These are phyloP conservation scores for Sander vitreus DNA, from an alignment of 2,113 vertebrate genomes.

Conservation along the genomic window DNA sequence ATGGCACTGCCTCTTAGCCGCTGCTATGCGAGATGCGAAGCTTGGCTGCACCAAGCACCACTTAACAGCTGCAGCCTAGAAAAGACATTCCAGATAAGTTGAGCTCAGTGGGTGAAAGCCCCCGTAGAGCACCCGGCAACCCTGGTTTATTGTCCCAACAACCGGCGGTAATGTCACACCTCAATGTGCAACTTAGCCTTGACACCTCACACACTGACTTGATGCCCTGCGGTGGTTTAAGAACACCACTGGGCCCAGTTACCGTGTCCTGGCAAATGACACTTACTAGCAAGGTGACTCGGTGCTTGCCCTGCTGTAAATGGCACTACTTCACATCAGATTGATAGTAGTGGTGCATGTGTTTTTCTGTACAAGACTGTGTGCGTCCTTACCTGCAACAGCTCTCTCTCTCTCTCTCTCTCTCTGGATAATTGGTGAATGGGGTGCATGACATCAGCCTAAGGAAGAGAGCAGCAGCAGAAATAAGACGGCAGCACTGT, in stretches of 20 bases:
- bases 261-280: conserved; percentile 56
- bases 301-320: conserved; percentile 40
- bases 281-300: conserved; percentile 68
- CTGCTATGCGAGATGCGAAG: neutral
- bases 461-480: conserved; percentile 20
- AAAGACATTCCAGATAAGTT: conserved; percentile 52
- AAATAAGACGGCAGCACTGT: neutral
- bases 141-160: conserved; percentile 55
- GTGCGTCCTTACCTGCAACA: conserved; percentile 5
- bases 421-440: conserved; percentile 49
- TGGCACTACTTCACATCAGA: conserved; percentile 46
- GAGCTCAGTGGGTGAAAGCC: conserved; percentile 51
- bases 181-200: conserved; percentile 62
- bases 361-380: conserved; percentile 23
- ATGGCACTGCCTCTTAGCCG: conserved; percentile 21
- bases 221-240: conserved; percentile 53
- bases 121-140: conserved; percentile 26
- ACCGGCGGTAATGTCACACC: conserved; percentile 62
- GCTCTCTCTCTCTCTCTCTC: neutral
- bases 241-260: conserved; percentile 58
- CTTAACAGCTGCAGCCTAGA: conserved; percentile 26
- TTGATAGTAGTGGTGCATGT: conserved; percentile 14
- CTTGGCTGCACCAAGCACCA: conserved; percentile 6
- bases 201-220: conserved; percentile 54
- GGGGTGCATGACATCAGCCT: conserved; percentile 31